Evolutionary conservation across 2,888 invertebrate genomes (phyloP).

Genomic region (Ashinkailepas kermadecensis): DNA sequence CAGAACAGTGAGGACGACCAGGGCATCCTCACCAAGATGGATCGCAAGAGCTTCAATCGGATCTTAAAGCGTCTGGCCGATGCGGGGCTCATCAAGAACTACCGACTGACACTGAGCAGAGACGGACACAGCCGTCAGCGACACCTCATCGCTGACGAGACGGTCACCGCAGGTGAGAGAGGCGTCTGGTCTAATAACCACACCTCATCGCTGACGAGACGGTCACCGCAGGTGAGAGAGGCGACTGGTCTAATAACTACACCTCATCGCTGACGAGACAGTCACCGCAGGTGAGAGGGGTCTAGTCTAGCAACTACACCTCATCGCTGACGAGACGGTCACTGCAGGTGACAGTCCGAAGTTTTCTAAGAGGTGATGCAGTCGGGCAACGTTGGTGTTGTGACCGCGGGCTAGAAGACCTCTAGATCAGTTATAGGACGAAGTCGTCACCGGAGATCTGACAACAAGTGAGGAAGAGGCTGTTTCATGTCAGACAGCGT

Average conservation of each 20-base stretch:
- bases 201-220: conserved; percentile 34
- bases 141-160: conserved; percentile 36
- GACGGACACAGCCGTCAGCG: conserved; percentile 40
- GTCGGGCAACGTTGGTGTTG: no score
- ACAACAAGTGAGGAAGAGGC: no score
- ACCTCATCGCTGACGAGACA: conserved; percentile 22
- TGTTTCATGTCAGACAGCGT: no score
- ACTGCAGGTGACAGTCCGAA: background rate
- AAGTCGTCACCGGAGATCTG: no score
- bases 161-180: background rate
- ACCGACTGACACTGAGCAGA: conserved; percentile 46
- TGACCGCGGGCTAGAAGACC: no score
- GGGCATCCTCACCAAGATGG: conserved; percentile 51
- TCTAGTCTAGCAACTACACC: no score
- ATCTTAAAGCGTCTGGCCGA: conserved; percentile 52
- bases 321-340: background rate
- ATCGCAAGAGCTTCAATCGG: conserved; percentile 57
- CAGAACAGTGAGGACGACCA: conserved; percentile 50
- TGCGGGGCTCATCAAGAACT: conserved; percentile 52
- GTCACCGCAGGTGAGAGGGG: background rate
- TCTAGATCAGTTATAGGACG: no score
- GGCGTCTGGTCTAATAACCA: no score
- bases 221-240: background rate
- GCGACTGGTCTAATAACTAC: no score
- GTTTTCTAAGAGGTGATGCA: no score